These are phyloP conservation scores for Leptopilina myrica DNA, from an alignment of 2,888 invertebrate genomes.

Conservation along the genomic window DNA sequence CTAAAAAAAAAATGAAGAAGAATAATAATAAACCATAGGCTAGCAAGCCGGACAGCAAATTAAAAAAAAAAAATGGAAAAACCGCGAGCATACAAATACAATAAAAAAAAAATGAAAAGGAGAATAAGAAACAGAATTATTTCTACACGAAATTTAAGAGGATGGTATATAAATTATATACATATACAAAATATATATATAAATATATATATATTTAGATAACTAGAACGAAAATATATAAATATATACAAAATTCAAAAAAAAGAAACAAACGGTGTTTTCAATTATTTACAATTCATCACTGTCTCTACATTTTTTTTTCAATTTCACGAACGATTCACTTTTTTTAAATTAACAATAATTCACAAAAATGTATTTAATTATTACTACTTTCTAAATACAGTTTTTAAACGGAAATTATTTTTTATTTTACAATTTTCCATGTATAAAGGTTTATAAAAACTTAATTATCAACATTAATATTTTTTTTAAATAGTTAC, in stretches of 20 bases:
- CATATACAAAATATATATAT: conserved; percentile 57
- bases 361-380: no score
- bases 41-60: conserved; percentile 60
- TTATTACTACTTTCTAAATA: no score
- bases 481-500: no score
- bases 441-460: no score
- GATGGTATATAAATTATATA: conserved; percentile 66
- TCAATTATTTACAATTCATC: neutral
- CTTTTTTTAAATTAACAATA: no score
- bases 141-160: conserved; percentile 70
- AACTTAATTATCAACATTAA: no score
- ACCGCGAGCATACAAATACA: conserved; percentile 65
- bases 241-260: conserved; percentile 58
- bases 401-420: no score
- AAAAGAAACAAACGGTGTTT: neutral
- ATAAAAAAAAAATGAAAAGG: conserved; percentile 59
- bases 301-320: neutral
- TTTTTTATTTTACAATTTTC: no score
- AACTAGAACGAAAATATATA: conserved; percentile 68
- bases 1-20: conserved; percentile 46
- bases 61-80: conserved; percentile 49
- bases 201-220: conserved; percentile 70
- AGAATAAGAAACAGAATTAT: conserved; percentile 64
- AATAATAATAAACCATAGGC: conserved; percentile 44
- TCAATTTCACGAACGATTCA: neutral